phyloP scores from a whole-genome alignment of 2,113 vertebrate genomes.

The Indicator indicator region DNA sequence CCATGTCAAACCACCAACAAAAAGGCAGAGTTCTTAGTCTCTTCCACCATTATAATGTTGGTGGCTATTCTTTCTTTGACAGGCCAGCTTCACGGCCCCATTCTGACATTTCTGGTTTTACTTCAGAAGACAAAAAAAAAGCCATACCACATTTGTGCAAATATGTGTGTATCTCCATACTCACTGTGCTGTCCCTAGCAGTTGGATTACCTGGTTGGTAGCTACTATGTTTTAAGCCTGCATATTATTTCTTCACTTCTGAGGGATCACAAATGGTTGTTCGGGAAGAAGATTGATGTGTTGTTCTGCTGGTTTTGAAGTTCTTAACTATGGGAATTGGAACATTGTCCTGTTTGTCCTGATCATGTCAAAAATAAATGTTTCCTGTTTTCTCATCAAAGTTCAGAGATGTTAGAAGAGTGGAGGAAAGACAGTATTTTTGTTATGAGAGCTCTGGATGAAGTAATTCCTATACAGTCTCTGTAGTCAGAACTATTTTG shows the following conservation, averaged over 20 bases:
- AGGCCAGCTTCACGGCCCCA: neutral
- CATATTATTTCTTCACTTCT: neutral
- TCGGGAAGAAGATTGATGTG: neutral
- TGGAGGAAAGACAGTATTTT: neutral
- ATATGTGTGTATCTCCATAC: neutral
- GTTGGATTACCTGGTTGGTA: neutral
- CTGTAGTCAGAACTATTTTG: neutral
- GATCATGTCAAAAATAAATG: neutral
- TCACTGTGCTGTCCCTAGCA: neutral
- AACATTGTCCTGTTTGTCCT: neutral
- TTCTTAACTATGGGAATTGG: neutral
- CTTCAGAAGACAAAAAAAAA: neutral
- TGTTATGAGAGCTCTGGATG: neutral
- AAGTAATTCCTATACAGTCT: neutral
- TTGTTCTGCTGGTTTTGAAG: neutral
- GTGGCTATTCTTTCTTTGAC: neutral
- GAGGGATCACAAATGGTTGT: neutral
- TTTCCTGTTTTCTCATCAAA: conserved; percentile 40
- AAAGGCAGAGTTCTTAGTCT: neutral
- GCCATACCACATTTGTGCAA: neutral
- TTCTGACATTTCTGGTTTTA: neutral
- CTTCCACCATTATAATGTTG: neutral
- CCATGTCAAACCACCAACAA: neutral
- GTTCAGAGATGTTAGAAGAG: neutral
- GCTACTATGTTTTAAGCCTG: neutral